Conservation (phyloP, 2,113 vertebrate genomes). For the Stercorarius parasiticus region DNA sequence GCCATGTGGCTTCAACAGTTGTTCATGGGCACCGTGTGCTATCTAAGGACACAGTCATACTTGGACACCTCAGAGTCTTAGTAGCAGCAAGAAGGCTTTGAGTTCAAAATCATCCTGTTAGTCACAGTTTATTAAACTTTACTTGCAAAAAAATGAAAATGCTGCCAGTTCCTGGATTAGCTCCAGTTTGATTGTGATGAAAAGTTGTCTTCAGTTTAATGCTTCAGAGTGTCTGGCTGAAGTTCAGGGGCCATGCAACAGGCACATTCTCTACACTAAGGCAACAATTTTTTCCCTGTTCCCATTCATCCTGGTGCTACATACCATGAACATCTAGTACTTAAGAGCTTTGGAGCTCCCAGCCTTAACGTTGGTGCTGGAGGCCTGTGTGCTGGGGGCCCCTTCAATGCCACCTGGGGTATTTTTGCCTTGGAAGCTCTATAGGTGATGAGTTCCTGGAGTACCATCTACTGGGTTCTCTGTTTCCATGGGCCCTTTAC, state of each 20-base stretch:
- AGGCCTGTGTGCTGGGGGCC: not conserved
- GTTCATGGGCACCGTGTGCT: not conserved
- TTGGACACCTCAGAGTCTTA: not conserved
- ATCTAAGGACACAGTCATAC: not conserved
- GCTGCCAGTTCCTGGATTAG: not conserved
- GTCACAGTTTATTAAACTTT: slow-evolving; percentile 1
- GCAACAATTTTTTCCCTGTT: not conserved
- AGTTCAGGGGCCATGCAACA: not conserved
- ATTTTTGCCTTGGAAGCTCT: not conserved
- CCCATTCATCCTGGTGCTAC: not conserved
- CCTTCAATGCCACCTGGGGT: not conserved
- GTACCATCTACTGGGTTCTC: not conserved
- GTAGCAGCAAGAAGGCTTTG: not conserved
- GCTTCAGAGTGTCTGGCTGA: not conserved
- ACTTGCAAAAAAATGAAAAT: not conserved
- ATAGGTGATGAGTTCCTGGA: not conserved
- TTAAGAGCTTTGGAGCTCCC: not conserved
- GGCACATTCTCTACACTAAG: not conserved
- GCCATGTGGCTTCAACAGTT: not conserved
- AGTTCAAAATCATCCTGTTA: not conserved
- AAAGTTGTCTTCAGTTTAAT: not conserved
- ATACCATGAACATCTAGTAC: not conserved
- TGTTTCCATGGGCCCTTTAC: not conserved
- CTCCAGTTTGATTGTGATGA: not conserved
- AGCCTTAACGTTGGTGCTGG: not conserved